Evolutionary conservation across 23 tunicate genomes (phyloP).

Genomic region (Trididemnum clinides): DNA sequence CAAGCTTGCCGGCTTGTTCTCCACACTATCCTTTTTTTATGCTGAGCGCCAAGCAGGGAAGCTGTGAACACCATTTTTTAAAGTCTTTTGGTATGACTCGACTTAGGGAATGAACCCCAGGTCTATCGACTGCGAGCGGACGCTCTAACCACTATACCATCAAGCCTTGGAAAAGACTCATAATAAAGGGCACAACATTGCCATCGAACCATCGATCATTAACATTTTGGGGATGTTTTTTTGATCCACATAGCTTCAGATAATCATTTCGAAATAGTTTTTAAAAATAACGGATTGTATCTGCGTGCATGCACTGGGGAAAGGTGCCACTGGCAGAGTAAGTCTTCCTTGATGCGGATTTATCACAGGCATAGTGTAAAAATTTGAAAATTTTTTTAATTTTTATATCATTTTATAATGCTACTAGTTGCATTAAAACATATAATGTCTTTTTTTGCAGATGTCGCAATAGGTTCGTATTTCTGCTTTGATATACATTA

Average conservation of each 20-base stretch:
- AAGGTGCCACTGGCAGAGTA: slow-evolving; percentile 39
- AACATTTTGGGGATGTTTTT: slow-evolving; percentile 22
- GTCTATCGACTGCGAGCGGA: no score
- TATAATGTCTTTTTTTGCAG: not conserved
- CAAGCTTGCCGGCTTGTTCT: no score
- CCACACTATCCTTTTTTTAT: no score
- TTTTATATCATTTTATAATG: not conserved
- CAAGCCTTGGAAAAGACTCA: no score
- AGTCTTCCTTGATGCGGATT: slow-evolving; percentile 10
- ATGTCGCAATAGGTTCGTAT: not conserved
- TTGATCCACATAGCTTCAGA: no score
- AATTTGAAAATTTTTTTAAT: slow-evolving; percentile 22
- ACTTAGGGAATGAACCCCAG: no score
- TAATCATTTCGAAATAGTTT: no score
- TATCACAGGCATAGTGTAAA: slow-evolving; percentile 28
- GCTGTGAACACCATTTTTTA: no score
- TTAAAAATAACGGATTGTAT: slow-evolving; percentile 31
- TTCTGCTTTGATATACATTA: slow-evolving; percentile 1
- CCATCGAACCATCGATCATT: slow-evolving; percentile 57
- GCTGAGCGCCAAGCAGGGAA: no score
- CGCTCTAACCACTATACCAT: no score
- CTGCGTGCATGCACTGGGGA: slow-evolving; percentile 1
- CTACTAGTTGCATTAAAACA: slow-evolving; percentile 50
- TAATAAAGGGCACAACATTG: slow-evolving; percentile 41
- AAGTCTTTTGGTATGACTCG: no score